Conservation (phyloP, 1,140 invertebrate species). For the Leptopilina boulardi region DNA sequence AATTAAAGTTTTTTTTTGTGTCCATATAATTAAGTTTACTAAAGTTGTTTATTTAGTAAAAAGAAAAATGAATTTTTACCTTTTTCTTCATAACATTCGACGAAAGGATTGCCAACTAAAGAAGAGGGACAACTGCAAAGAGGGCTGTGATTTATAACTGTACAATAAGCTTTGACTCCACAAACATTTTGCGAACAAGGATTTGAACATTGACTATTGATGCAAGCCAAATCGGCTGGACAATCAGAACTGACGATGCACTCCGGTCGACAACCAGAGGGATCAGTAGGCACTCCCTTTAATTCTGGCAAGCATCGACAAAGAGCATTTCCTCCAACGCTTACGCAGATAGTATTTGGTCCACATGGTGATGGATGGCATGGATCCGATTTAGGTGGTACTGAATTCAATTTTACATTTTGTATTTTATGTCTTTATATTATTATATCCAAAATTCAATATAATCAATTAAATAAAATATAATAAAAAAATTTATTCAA, state of each 20-base stretch:
- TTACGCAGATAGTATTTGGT: slow-evolving; percentile 83
- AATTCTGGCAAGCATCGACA: slow-evolving; percentile 85
- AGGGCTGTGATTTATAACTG: slow-evolving; percentile 87
- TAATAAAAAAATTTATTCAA: neutral
- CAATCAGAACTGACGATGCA: slow-evolving; percentile 87
- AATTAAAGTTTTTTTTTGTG: too few relatives aligned
- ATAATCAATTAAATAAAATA: neutral
- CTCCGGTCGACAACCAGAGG: slow-evolving; percentile 82
- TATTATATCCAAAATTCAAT: too few relatives aligned
- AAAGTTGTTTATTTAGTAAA: neutral
- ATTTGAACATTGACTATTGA: slow-evolving; percentile 84
- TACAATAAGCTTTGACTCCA: slow-evolving; percentile 81
- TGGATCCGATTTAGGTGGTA: slow-evolving; percentile 75
- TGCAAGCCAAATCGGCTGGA: slow-evolving; percentile 83
- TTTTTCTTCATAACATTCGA: slow-evolving; percentile 79
- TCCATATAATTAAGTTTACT: too few relatives aligned
- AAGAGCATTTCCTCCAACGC: slow-evolving; percentile 78
- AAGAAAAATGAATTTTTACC: slow-evolving; percentile 50
- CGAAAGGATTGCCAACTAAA: slow-evolving; percentile 86
- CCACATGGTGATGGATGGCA: slow-evolving; percentile 86
- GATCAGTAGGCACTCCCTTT: slow-evolving; percentile 76
- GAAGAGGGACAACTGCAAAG: slow-evolving; percentile 85
- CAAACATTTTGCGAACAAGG: slow-evolving; percentile 84
- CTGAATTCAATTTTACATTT: slow-evolving; percentile 47
- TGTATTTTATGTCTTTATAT: too few relatives aligned